Percentiles rank a stretch among this genome's conserved stretches.
Conservation (phyloP, 2,797 vertebrate species). For the Telmatherina bonti region DNA sequence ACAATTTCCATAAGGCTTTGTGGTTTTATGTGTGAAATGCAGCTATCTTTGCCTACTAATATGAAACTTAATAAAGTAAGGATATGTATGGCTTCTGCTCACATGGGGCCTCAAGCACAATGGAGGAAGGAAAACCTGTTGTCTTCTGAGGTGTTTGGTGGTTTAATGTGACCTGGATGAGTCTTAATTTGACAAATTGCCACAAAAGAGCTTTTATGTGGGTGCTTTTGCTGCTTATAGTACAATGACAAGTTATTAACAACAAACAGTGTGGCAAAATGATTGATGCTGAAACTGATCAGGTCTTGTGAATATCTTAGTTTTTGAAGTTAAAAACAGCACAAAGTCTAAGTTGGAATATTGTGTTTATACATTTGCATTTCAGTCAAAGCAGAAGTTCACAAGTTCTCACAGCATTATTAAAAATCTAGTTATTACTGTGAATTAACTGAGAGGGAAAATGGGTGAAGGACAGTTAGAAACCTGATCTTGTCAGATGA, state of each 20-base stretch:
- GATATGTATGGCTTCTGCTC: slow-evolving; percentile 40
- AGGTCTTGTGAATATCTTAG: background rate
- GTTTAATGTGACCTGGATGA: slow-evolving; percentile 38
- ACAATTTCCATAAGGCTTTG: slow-evolving; percentile 70
- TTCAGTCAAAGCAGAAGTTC: background rate
- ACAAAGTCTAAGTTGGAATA: background rate
- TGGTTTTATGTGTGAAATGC: slow-evolving; percentile 41
- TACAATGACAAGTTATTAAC: background rate
- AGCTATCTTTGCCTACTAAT: slow-evolving; percentile 40
- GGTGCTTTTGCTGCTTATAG: background rate
- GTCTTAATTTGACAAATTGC: slow-evolving; percentile 23
- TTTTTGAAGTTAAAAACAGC: background rate
- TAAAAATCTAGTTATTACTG: slow-evolving; percentile 4
- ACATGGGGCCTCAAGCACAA: slow-evolving; percentile 44
- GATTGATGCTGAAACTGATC: background rate
- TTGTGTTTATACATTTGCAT: background rate
- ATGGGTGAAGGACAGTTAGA: slow-evolving; percentile 33
- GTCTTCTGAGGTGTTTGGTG: slow-evolving; percentile 29
- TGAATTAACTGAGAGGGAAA: slow-evolving; percentile 6
- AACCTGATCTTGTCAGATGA: slow-evolving; percentile 74
- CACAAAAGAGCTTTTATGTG: slow-evolving; percentile 6
- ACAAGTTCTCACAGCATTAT: background rate
- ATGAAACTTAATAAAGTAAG: slow-evolving; percentile 68
- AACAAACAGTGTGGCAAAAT: background rate
- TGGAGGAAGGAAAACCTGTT: slow-evolving; percentile 28